A percentile compares a stretch with the other conserved stretches of the same genome.
Conservation (phyloP, 2,888 invertebrate genomes). For the Drosophila pseudotakahashii region DNA sequence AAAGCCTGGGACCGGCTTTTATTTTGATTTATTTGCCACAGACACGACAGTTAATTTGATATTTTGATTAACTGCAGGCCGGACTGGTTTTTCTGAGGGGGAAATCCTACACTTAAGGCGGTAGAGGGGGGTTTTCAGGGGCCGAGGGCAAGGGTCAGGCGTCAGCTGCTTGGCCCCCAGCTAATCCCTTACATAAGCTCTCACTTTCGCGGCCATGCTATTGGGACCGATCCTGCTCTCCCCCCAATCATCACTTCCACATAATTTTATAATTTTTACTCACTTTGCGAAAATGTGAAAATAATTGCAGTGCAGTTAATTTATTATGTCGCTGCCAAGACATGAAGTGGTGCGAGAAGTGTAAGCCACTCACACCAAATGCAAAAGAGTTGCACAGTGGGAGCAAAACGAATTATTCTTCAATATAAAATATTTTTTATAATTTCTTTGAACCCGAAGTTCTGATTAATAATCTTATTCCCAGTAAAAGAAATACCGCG, state of each 20-base stretch:
- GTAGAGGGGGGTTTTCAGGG: conserved; percentile 2
- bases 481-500: neutral
- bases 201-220: conserved; percentile 53
- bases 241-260: conserved; percentile 42
- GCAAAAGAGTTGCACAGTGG: conserved; percentile 23
- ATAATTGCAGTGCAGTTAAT: conserved; percentile 79
- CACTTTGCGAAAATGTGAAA: conserved; percentile 78
- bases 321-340: conserved; percentile 77
- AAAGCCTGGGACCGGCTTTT: conserved; percentile 47
- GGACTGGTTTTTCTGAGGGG: conserved; percentile 40
- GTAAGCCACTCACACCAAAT: conserved; percentile 30
- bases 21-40: conserved; percentile 84
- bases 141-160: conserved; percentile 47
- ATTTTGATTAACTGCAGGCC: conserved; percentile 84
- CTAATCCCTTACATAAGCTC: conserved; percentile 64
- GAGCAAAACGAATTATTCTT: too few species aligned
- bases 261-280: conserved; percentile 74
- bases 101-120: conserved; percentile 10
- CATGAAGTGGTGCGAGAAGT: conserved; percentile 60
- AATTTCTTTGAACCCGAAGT: too few species aligned
- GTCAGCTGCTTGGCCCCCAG: conserved; percentile 35
- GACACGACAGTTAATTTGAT: conserved; percentile 85
- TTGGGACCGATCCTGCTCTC: conserved; percentile 8
- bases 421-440: too few species aligned
- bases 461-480: neutral